These are phyloP conservation scores for Drusus annulatus DNA, from an alignment of 1,140 invertebrate genomes.

Conservation along the genomic window DNA sequence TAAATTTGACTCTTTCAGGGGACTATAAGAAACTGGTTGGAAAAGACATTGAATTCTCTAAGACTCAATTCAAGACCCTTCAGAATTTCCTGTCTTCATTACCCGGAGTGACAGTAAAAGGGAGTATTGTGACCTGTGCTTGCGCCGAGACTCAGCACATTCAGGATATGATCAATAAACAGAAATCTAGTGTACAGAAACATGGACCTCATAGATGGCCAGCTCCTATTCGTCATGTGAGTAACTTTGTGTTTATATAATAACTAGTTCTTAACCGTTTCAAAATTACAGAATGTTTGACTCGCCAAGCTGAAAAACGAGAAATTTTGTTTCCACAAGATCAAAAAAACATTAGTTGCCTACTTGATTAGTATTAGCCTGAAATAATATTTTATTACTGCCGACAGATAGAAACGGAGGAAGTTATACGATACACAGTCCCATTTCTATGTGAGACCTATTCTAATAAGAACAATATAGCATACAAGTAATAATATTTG, in stretches of 20 bases:
- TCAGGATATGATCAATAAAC: conserved; percentile 43
- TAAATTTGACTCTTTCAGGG: conserved; percentile 23
- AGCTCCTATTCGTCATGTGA: background rate
- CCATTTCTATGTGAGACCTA: too few relatives aligned
- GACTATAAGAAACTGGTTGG: conserved; percentile 46
- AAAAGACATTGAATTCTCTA: conserved; percentile 37
- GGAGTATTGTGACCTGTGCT: conserved; percentile 12
- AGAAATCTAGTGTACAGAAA: conserved; percentile 9
- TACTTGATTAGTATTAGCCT: too few relatives aligned
- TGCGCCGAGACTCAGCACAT: conserved; percentile 32
- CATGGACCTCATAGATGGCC: background rate
- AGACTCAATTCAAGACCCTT: conserved; percentile 5
- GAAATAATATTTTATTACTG: too few relatives aligned
- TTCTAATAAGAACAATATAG: too few relatives aligned
- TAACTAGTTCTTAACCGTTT: too few relatives aligned
- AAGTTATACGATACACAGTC: too few relatives aligned
- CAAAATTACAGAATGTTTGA: too few relatives aligned
- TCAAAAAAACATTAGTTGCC: too few relatives aligned
- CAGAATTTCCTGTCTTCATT: background rate
- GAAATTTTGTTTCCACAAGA: too few relatives aligned
- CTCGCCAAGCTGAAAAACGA: too few relatives aligned
- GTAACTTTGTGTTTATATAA: background rate
- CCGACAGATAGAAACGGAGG: too few relatives aligned
- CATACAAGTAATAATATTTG: too few relatives aligned
- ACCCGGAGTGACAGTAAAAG: conserved; percentile 15